phyloP scores from a whole-genome alignment of 2,888 invertebrate genomes.

The Nowickia ferox region DNA sequence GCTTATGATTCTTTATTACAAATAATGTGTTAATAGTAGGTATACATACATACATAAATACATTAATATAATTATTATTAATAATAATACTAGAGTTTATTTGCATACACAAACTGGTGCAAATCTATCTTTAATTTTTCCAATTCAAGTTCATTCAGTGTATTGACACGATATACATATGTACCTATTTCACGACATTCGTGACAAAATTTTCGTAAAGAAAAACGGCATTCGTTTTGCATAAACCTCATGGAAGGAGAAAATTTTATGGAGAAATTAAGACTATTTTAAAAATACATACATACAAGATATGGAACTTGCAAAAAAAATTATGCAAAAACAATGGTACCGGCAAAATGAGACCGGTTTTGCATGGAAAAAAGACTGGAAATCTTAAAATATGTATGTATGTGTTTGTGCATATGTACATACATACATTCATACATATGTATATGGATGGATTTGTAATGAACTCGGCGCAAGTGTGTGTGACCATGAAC shows the following conservation, averaged over 20 bases:
- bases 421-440: too few relatives aligned
- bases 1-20: background rate
- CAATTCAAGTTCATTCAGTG: constrained; percentile 62
- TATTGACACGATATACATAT: constrained; percentile 32
- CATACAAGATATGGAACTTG: constrained; percentile 10
- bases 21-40: background rate
- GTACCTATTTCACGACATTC: constrained; percentile 36
- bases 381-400: constrained; percentile 52
- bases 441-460: constrained; percentile 4
- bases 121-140: background rate
- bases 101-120: background rate
- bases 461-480: constrained; percentile 22
- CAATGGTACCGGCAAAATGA: constrained; percentile 69
- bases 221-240: constrained; percentile 4
- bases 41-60: too few relatives aligned
- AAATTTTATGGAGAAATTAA: constrained; percentile 28
- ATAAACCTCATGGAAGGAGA: constrained; percentile 32
- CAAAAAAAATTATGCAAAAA: constrained; percentile 25
- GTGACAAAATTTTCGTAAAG: constrained; percentile 42
- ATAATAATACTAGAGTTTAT: background rate
- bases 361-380: constrained; percentile 63
- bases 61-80: background rate
- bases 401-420: too few relatives aligned
- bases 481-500: constrained; percentile 39
- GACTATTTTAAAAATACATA: background rate